Percentiles rank a stretch among this genome's conserved stretches.
Conservation (phyloP, 2,888 invertebrate species). For the Sphinx pinastri region DNA sequence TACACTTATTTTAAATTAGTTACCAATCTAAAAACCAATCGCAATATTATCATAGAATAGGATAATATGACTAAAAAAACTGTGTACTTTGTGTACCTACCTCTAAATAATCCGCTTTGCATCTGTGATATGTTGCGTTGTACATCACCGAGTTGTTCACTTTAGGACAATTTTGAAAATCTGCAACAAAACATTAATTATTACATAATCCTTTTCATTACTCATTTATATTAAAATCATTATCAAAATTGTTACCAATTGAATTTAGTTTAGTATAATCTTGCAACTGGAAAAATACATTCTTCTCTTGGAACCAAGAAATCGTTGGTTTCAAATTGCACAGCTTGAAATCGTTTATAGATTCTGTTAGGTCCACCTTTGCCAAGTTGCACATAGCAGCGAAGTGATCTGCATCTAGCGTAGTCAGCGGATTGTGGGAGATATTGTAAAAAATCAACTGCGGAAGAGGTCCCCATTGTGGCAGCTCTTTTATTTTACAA, state of each 20-base stretch:
- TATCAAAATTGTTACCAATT: conserved; percentile 49
- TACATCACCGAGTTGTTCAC: conserved; percentile 49
- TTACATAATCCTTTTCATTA: too few species aligned
- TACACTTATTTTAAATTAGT: too few species aligned
- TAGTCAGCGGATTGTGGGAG: conserved; percentile 82
- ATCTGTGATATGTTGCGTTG: conserved; percentile 63
- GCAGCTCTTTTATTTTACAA: conserved; percentile 84
- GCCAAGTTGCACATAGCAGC: conserved; percentile 85
- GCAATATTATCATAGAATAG: too few species aligned
- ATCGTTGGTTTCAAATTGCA: conserved; percentile 64
- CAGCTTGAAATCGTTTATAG: conserved; percentile 57
- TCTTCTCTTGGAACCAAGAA: conserved; percentile 68
- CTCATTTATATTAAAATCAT: background rate
- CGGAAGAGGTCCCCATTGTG: conserved; percentile 85
- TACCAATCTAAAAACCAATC: too few species aligned
- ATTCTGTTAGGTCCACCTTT: conserved; percentile 79
- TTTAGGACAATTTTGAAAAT: conserved; percentile 64
- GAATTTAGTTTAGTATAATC: conserved; percentile 68
- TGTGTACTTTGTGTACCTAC: conserved; percentile 50
- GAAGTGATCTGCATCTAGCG: conserved; percentile 78
- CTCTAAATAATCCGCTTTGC: conserved; percentile 63
- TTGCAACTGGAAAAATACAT: conserved; percentile 61
- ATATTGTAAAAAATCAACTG: conserved; percentile 85
- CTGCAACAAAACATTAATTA: conserved; percentile 52
- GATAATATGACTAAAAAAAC: too few species aligned